A percentile compares a stretch with the other conserved stretches of the same genome.
Evolutionary conservation across 2,113 vertebrate genomes (phyloP).

Genomic region (Pelecanoides urinatrix): DNA sequence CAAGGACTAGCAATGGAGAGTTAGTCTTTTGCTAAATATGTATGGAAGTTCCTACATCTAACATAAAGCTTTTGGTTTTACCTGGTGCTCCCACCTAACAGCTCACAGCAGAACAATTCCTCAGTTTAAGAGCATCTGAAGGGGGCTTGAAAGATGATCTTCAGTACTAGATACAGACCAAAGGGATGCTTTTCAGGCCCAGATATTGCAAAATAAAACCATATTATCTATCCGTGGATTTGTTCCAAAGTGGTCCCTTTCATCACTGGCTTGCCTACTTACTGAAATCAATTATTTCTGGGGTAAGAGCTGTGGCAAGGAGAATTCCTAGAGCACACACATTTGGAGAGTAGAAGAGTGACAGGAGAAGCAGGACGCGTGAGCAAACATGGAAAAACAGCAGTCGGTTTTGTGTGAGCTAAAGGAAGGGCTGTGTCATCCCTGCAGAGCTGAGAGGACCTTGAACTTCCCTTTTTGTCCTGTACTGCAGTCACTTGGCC

Average conservation of each 20-base stretch:
- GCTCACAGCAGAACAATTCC: background rate
- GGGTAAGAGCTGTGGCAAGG: background rate
- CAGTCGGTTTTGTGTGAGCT: background rate
- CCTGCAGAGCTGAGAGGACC: background rate
- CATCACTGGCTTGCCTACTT: background rate
- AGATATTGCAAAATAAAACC: background rate
- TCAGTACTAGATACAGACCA: background rate
- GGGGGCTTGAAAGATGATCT: background rate
- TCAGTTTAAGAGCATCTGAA: background rate
- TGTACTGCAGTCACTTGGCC: background rate
- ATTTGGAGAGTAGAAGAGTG: background rate
- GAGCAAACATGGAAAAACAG: background rate
- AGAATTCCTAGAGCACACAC: background rate
- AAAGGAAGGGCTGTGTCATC: background rate
- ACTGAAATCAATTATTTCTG: background rate
- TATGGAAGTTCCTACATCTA: background rate
- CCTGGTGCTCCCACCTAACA: background rate
- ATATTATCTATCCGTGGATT: background rate
- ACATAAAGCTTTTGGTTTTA: background rate
- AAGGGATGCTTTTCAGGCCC: background rate
- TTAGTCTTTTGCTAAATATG: background rate
- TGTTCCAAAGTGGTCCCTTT: background rate
- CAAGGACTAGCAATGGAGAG: background rate
- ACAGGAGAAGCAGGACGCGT: accelerated
- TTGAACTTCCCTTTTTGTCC: background rate